Conservation (phyloP, 2,888 invertebrate species). For the Monoplex corrugatus region DNA sequence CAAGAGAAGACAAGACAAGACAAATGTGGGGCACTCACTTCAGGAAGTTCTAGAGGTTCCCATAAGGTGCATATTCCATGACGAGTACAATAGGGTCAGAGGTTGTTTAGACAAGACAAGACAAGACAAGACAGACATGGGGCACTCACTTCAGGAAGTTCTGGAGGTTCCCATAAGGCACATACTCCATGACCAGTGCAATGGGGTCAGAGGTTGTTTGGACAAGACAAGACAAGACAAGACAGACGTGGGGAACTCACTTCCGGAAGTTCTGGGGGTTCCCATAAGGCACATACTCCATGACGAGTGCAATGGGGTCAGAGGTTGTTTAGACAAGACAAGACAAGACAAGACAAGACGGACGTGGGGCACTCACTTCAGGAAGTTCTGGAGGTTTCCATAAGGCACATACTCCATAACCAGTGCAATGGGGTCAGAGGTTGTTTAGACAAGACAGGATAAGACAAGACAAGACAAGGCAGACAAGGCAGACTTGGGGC, state of each 20-base stretch:
- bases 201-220: slow-evolving; percentile 87
- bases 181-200: slow-evolving; percentile 90
- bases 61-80: slow-evolving; percentile 90
- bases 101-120: slow-evolving; percentile 83
- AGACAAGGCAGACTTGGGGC: neutral
- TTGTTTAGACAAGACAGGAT: too few relatives aligned
- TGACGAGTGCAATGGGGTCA: slow-evolving; percentile 88
- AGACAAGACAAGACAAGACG: neutral
- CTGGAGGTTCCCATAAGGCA: slow-evolving; percentile 89
- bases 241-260: slow-evolving; percentile 83
- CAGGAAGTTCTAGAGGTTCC: slow-evolving; percentile 85
- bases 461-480: too few relatives aligned
- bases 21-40: slow-evolving; percentile 65
- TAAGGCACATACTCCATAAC: too few relatives aligned
- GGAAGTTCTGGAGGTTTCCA: too few relatives aligned
- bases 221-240: slow-evolving; percentile 89
- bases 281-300: slow-evolving; percentile 91
- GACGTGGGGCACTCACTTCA: too few relatives aligned
- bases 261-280: slow-evolving; percentile 84
- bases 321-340: slow-evolving; percentile 86
- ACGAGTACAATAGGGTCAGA: slow-evolving; percentile 88
- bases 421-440: too few relatives aligned
- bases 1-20: neutral
- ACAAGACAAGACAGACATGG: neutral
- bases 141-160: slow-evolving; percentile 76